Evolutionary conservation across 2,888 invertebrate genomes (phyloP).

Genomic region (Pyrocoelia pectoralis): DNA sequence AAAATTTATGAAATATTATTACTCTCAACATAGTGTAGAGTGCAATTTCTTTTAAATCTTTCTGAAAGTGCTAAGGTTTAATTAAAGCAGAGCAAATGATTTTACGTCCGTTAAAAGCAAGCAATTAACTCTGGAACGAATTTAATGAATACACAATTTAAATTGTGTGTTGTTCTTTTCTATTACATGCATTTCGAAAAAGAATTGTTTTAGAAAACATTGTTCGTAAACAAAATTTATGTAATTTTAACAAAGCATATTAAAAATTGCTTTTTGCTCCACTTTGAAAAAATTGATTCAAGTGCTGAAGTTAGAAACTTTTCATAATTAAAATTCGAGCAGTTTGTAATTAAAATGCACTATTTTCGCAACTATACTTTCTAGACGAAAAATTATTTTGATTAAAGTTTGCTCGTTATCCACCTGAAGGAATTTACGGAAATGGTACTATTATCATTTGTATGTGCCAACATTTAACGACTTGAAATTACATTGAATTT

Average conservation of each 20-base stretch:
- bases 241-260: background rate
- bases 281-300: background rate
- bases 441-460: background rate
- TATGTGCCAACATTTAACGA: slow-evolving; percentile 1
- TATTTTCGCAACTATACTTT: background rate
- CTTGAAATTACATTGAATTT: background rate
- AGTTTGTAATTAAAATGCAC: background rate
- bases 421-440: background rate
- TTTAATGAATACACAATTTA: slow-evolving; percentile 31
- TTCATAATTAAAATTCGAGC: background rate
- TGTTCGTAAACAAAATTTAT: slow-evolving; percentile 2
- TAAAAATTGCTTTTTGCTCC: background rate
- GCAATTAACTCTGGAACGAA: slow-evolving; percentile 28
- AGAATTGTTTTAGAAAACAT: background rate
- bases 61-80: slow-evolving; percentile 21
- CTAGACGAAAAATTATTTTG: background rate
- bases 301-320: background rate
- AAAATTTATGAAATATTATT: background rate
- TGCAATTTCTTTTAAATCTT: slow-evolving; percentile 27
- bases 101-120: slow-evolving; percentile 28
- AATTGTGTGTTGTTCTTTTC: slow-evolving; percentile 26
- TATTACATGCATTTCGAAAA: slow-evolving; percentile 4
- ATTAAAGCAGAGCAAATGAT: slow-evolving; percentile 29
- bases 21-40: slow-evolving; percentile 5
- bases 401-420: background rate